These are phyloP conservation scores for Caradrina kadenii DNA, from an alignment of 2,888 invertebrate species.

Conservation along the genomic window DNA sequence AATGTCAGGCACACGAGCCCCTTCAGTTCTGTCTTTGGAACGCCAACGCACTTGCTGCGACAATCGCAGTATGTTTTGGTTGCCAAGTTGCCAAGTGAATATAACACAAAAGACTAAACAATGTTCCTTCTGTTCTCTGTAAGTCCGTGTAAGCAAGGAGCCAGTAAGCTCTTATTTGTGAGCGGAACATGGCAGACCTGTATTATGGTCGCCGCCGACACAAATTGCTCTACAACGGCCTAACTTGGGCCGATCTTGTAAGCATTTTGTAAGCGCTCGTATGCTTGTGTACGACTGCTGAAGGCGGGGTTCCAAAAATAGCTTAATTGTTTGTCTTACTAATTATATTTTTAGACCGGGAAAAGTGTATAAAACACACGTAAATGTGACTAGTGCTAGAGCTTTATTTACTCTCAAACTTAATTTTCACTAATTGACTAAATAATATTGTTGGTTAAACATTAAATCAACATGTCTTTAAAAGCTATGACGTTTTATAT, in stretches of 20 bases:
- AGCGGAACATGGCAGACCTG: conserved; percentile 36
- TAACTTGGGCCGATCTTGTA: conserved; percentile 26
- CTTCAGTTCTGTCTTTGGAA: too few species aligned
- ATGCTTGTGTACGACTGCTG: conserved; percentile 3
- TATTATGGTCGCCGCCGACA: conserved; percentile 32
- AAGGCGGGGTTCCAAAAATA: not conserved
- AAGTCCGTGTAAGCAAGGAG: conserved; percentile 10
- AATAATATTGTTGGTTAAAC: too few species aligned
- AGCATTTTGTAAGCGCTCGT: conserved; percentile 42
- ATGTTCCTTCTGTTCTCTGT: conserved; percentile 1
- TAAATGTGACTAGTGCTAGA: too few species aligned
- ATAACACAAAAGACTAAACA: not conserved
- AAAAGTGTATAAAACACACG: too few species aligned
- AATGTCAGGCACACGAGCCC: not conserved
- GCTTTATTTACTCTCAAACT: too few species aligned
- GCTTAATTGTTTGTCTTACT: too few species aligned
- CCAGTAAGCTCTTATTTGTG: conserved; percentile 45
- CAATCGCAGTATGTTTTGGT: not conserved
- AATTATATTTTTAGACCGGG: too few species aligned
- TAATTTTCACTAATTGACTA: too few species aligned
- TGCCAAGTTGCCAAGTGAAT: too few species aligned
- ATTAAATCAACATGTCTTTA: too few species aligned
- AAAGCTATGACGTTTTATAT: too few species aligned
- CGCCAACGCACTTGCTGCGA: too few species aligned
- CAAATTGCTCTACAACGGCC: conserved; percentile 29